These are phyloP conservation scores for Cherax destructor DNA, from an alignment of 1,140 invertebrate genomes.

Conservation along the genomic window DNA sequence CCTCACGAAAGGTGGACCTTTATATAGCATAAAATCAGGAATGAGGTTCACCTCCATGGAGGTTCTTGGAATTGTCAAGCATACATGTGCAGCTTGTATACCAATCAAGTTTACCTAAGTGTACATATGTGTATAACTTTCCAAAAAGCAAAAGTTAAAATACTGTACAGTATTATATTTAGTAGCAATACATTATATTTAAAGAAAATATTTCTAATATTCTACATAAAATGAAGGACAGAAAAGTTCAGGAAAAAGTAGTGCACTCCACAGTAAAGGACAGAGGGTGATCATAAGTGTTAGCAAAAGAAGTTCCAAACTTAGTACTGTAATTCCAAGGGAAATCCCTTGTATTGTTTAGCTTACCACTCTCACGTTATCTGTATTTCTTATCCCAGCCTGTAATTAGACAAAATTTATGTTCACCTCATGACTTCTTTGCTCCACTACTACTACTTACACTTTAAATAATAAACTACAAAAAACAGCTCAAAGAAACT, in stretches of 20 bases:
- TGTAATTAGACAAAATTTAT: constrained; percentile 59
- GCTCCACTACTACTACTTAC: neutral
- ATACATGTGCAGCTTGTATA: too few species aligned
- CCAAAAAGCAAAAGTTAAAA: too few species aligned
- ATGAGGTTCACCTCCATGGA: too few species aligned
- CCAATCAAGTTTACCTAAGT: too few species aligned
- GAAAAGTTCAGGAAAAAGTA: neutral
- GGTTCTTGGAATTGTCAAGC: too few species aligned
- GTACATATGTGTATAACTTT: too few species aligned
- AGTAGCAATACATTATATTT: too few species aligned
- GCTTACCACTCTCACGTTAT: constrained; percentile 65
- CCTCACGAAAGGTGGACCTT: too few species aligned
- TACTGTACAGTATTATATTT: too few species aligned
- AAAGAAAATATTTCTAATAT: too few species aligned
- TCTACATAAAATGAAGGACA: too few species aligned
- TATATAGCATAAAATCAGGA: too few species aligned
- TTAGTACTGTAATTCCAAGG: constrained; percentile 2
- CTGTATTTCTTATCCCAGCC: constrained; percentile 64
- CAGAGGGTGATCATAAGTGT: neutral
- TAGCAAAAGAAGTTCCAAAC: constrained; percentile 48
- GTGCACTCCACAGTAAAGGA: neutral
- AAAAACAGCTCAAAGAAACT: neutral
- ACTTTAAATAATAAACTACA: constrained; percentile 2
- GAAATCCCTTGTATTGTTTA: constrained; percentile 32
- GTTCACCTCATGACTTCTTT: constrained; percentile 27